Evolutionary conservation across 64 coral and sea anemone species (phyloP).

Genomic region (Hydrozoanthus tunicans): DNA sequence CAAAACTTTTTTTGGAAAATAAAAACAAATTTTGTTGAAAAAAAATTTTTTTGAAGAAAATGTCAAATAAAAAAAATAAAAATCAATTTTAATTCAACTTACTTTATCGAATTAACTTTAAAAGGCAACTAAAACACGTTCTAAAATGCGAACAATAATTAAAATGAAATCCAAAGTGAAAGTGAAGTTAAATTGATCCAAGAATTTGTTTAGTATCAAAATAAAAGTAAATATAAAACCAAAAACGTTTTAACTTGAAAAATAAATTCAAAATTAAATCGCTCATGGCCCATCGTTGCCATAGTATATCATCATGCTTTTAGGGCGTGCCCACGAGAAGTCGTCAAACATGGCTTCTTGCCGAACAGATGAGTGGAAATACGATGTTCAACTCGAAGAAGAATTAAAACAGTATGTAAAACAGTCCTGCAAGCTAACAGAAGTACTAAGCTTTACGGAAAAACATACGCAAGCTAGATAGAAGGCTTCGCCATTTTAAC

Average conservation of each 20-base stretch:
- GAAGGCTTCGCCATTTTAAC: conserved; percentile 18
- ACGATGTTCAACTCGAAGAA: conserved; percentile 27
- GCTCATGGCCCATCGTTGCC: neutral
- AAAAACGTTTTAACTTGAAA: neutral
- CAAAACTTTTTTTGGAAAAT: no score
- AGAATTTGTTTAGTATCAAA: neutral
- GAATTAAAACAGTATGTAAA: conserved; percentile 15
- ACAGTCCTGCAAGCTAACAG: neutral
- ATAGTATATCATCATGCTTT: conserved; percentile 4
- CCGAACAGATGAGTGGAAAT: conserved; percentile 19
- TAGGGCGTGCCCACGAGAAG: neutral
- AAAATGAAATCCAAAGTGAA: neutral
- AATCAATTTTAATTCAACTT: neutral
- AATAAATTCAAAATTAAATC: neutral
- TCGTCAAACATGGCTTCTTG: neutral
- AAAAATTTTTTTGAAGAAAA: no score
- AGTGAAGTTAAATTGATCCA: neutral
- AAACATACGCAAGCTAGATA: neutral
- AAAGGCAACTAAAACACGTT: neutral
- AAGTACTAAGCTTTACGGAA: neutral
- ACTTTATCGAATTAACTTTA: neutral
- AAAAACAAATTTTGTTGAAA: no score
- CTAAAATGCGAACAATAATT: neutral
- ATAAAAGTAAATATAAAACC: neutral
- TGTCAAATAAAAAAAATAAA: neutral